Evolutionary conservation across 1,140 invertebrate species (phyloP).

Genomic region (Drosophila seguyi): DNA sequence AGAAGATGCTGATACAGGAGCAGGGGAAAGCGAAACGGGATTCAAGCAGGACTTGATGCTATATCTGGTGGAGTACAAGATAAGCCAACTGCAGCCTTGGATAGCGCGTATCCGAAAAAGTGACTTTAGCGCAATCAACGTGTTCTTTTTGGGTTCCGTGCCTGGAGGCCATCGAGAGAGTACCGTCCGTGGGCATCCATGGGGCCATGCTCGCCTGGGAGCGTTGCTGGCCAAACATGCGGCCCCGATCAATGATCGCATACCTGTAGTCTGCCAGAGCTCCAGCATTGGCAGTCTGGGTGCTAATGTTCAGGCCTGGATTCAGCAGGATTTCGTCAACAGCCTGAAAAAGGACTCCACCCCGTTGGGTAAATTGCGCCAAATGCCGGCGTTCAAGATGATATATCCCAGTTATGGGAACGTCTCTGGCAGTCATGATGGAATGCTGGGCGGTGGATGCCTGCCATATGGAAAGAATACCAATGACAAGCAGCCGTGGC

Average conservation of each 20-base stretch:
- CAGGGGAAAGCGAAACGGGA: constrained; percentile 92
- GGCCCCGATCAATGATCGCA: constrained; percentile 86
- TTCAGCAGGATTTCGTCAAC: constrained; percentile 88
- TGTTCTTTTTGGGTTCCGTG: constrained; percentile 93
- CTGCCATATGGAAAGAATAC: constrained; percentile 93
- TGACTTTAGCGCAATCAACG: constrained; percentile 93
- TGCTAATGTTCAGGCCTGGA: constrained; percentile 89
- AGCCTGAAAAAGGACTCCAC: constrained; percentile 87
- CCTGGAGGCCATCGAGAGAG: constrained; percentile 91
- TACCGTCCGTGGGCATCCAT: constrained; percentile 85
- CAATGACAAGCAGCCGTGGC: constrained; percentile 95
- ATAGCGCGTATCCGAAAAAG: constrained; percentile 89
- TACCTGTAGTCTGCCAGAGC: constrained; percentile 90
- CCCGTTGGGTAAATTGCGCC: constrained; percentile 62
- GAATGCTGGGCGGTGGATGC: constrained; percentile 92
- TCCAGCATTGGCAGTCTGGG: constrained; percentile 96
- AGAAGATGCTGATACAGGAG: constrained; percentile 86
- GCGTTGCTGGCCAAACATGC: constrained; percentile 89
- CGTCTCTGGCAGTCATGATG: constrained; percentile 93
- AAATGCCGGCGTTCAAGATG: constrained; percentile 80
- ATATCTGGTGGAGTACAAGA: constrained; percentile 92
- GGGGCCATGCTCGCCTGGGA: constrained; percentile 91
- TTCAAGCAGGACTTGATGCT: constrained; percentile 94
- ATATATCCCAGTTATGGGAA: constrained; percentile 91
- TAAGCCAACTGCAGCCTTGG: constrained; percentile 90